phyloP scores from a whole-genome alignment of 2,113 vertebrate genomes.

The Myxocyprinus asiaticus region DNA sequence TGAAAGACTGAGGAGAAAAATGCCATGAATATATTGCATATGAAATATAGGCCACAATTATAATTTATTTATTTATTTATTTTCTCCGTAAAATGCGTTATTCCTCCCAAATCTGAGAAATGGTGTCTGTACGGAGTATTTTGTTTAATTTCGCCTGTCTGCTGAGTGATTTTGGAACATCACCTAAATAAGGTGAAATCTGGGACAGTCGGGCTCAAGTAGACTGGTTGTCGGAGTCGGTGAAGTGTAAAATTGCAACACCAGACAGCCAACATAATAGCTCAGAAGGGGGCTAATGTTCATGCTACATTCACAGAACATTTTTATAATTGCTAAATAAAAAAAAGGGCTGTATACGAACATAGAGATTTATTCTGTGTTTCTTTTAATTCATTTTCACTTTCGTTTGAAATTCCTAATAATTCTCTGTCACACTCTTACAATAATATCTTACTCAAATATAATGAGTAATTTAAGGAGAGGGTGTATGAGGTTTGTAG shows the following conservation, averaged over 20 bases:
- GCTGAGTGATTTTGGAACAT: slow-evolving; percentile 71
- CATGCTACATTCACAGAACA: slow-evolving; percentile 79
- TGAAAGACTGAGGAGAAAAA: neutral
- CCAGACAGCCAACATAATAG: slow-evolving; percentile 83
- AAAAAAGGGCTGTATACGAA: slow-evolving; percentile 50
- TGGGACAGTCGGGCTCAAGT: slow-evolving; percentile 75
- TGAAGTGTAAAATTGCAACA: slow-evolving; percentile 84
- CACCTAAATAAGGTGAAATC: slow-evolving; percentile 84
- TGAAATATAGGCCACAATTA: neutral
- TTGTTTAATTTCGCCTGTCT: slow-evolving; percentile 70
- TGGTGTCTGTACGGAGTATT: slow-evolving; percentile 45
- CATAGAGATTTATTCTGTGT: slow-evolving; percentile 69
- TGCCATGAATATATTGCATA: neutral
- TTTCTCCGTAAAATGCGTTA: neutral
- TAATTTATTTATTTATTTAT: neutral
- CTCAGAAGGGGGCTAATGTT: slow-evolving; percentile 83
- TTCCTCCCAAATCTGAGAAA: slow-evolving; percentile 23
- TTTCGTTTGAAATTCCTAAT: slow-evolving; percentile 46
- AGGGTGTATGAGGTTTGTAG: too few species aligned
- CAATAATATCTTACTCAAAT: too few species aligned
- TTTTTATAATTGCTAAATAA: slow-evolving; percentile 72
- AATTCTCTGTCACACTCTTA: slow-evolving; percentile 35
- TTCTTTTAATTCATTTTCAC: slow-evolving; percentile 46
- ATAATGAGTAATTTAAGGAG: too few species aligned
- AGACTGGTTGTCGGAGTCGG: slow-evolving; percentile 77